Evolutionary conservation across 2,888 invertebrate species (phyloP).

Genomic region (Rhopalosiphum nymphaeae): DNA sequence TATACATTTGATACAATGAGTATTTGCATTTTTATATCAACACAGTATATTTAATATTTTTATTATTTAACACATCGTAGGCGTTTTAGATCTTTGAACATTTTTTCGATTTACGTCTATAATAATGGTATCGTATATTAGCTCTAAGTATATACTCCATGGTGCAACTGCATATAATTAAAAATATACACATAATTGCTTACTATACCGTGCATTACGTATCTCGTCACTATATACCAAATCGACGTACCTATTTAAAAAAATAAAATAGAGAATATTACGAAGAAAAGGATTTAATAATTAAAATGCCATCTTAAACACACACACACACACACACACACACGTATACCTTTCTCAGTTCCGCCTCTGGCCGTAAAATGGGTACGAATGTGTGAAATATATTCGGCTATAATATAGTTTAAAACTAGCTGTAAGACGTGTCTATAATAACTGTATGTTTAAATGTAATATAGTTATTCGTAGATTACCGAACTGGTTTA

Average conservation of each 20-base stretch:
- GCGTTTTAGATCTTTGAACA: not conserved
- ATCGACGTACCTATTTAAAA: not conserved
- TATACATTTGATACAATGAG: no score
- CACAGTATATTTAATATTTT: not conserved
- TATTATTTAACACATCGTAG: not conserved
- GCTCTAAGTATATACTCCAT: not conserved
- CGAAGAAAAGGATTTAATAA: not conserved
- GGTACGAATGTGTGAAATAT: not conserved
- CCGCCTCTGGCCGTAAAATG: not conserved
- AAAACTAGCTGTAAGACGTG: not conserved
- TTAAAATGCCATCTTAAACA: not conserved
- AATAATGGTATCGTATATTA: not conserved
- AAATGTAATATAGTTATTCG: not conserved
- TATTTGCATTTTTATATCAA: no score
- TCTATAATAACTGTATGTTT: not conserved
- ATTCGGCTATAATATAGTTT: not conserved
- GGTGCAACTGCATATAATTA: not conserved
- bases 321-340: no score
- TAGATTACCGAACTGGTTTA: not conserved
- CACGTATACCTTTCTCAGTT: not conserved
- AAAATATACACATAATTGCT: not conserved
- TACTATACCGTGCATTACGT: not conserved
- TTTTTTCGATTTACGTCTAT: not conserved
- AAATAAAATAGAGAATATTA: not conserved
- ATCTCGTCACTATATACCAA: not conserved